phyloP scores from a whole-genome alignment of 2,888 invertebrate genomes.

The Dusona sp. region DNA sequence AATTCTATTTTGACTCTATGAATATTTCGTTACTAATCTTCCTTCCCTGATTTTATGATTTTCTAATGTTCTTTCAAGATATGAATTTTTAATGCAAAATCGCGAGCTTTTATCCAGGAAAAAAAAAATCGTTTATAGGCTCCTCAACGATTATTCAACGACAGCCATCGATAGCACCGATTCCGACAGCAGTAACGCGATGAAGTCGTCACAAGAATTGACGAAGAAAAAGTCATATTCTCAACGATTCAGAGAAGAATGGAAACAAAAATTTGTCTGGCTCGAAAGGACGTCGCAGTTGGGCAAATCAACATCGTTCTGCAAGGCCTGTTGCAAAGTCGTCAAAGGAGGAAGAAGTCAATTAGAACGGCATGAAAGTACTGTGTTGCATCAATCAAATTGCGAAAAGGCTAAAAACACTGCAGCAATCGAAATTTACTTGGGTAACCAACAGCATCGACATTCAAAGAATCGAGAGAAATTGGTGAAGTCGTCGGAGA shows the following conservation, averaged over 20 bases:
- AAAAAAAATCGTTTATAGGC: no score
- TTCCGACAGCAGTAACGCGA: no score
- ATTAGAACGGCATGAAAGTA: background rate
- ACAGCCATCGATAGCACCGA: background rate
- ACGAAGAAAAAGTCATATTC: slow-evolving; percentile 48
- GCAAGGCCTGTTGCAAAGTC: slow-evolving; percentile 32
- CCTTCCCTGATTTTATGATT: no score
- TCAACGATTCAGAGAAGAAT: slow-evolving; percentile 42
- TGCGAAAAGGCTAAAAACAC: slow-evolving; percentile 1
- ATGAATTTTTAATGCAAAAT: no score
- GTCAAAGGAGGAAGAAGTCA: slow-evolving; percentile 8
- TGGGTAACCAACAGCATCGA: background rate
- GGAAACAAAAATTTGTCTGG: slow-evolving; percentile 2
- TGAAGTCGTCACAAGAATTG: background rate
- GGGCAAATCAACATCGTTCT: slow-evolving; percentile 25
- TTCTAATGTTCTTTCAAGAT: no score
- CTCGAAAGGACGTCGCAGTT: slow-evolving; percentile 34
- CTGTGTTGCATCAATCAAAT: background rate
- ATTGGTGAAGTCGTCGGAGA: background rate
- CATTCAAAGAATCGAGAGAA: slow-evolving; percentile 7
- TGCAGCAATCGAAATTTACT: background rate
- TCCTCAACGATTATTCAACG: background rate
- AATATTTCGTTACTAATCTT: no score
- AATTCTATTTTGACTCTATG: no score
- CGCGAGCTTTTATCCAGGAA: no score